These are phyloP conservation scores for Meloidogyne exigua DNA, from an alignment of 1,140 invertebrate species.

Conservation along the genomic window DNA sequence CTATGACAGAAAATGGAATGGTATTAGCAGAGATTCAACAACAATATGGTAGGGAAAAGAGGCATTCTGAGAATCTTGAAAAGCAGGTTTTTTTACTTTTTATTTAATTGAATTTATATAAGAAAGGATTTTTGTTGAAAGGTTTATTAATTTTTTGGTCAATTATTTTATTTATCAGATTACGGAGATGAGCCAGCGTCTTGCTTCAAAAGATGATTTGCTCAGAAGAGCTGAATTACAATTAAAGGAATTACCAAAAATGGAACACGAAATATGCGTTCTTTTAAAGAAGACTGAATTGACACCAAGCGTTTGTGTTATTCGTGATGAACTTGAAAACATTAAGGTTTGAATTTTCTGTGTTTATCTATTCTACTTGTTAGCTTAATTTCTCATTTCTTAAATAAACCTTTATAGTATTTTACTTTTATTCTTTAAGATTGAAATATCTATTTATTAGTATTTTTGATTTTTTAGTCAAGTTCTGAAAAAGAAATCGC, in stretches of 20 bases:
- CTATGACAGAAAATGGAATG: constrained; percentile 44
- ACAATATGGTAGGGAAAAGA: constrained; percentile 42
- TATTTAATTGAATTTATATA: not conserved
- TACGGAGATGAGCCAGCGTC: constrained; percentile 43
- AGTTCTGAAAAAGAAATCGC: constrained; percentile 37
- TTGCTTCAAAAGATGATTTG: constrained; percentile 48
- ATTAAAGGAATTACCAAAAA: constrained; percentile 38
- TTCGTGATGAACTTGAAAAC: constrained; percentile 40
- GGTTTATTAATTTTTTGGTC: no score
- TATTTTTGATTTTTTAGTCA: not conserved
- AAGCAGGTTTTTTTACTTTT: constrained; percentile 33
- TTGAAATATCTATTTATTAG: not conserved
- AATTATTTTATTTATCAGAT: constrained; percentile 40
- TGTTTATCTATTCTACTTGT: not conserved
- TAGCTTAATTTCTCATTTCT: no score
- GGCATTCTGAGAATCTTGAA: constrained; percentile 36
- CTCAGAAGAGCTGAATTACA: constrained; percentile 17
- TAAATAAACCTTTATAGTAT: not conserved
- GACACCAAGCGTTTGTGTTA: constrained; percentile 39
- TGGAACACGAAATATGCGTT: constrained; percentile 42
- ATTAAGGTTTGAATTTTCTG: constrained; percentile 37
- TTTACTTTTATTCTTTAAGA: not conserved
- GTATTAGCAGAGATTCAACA: constrained; percentile 49
- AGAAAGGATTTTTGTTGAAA: no score
- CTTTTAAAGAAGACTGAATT: constrained; percentile 43